These are phyloP conservation scores for Centrocercus urophasianus DNA, from an alignment of 2,113 vertebrate species.

Conservation along the genomic window DNA sequence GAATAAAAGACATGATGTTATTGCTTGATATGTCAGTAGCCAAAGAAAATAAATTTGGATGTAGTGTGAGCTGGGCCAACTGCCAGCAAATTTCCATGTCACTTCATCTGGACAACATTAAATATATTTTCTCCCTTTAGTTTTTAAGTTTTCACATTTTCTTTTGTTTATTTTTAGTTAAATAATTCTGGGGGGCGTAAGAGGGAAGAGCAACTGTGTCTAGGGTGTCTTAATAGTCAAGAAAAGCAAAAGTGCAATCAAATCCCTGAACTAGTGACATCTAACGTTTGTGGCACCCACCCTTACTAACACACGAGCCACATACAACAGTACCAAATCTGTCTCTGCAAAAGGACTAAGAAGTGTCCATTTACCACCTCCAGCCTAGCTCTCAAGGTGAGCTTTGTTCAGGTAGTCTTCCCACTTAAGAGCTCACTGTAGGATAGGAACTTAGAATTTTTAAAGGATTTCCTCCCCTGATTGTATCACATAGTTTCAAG, in stretches of 20 bases:
- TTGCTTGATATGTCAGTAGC: slow-evolving; percentile 71
- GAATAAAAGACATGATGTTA: slow-evolving; percentile 44
- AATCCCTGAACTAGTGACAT: slow-evolving; percentile 77
- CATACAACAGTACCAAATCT: slow-evolving; percentile 45
- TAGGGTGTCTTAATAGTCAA: slow-evolving; percentile 56
- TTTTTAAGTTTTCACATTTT: slow-evolving; percentile 75
- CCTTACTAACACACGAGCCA: slow-evolving; percentile 12
- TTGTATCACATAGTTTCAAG: slow-evolving; percentile 74
- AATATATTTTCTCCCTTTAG: slow-evolving; percentile 64
- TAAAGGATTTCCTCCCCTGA: slow-evolving; percentile 35
- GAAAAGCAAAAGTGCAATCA: slow-evolving; percentile 79
- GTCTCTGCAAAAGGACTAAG: slow-evolving; percentile 38
- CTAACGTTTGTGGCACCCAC: slow-evolving; percentile 55
- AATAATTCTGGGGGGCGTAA: slow-evolving; percentile 71
- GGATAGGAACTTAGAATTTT: slow-evolving; percentile 6
- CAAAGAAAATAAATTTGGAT: slow-evolving; percentile 25
- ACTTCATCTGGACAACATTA: slow-evolving; percentile 37
- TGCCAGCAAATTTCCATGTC: slow-evolving; percentile 53
- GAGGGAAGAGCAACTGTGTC: neutral
- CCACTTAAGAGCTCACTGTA: neutral
- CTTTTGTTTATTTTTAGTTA: slow-evolving; percentile 67
- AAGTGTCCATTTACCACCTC: slow-evolving; percentile 37
- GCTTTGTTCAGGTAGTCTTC: slow-evolving; percentile 41
- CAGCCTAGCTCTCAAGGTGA: slow-evolving; percentile 13
- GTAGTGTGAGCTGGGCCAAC: slow-evolving; percentile 51